Evolutionary conservation across 2,888 invertebrate genomes (phyloP).

Genomic region (Drosophila nr. fundita): DNA sequence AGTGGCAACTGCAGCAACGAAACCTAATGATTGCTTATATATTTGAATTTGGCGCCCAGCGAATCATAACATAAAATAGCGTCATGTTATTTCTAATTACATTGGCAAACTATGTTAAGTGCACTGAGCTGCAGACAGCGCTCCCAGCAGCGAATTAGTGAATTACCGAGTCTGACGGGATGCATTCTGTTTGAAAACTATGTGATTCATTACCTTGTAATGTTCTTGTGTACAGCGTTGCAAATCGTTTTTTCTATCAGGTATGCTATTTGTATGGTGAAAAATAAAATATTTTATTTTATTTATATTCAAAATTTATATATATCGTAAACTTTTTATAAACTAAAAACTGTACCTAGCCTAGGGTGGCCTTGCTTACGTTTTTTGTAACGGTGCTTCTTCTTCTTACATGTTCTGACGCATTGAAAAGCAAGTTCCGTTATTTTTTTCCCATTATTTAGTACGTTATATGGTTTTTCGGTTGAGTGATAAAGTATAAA

Average conservation of each 20-base stretch:
- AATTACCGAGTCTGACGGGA: not conserved
- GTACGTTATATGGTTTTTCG: no score
- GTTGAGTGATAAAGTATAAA: no score
- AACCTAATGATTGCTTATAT: not conserved
- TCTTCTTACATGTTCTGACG: no score
- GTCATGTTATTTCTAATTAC: not conserved
- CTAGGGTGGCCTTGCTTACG: no score
- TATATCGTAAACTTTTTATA: no score
- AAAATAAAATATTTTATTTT: not conserved
- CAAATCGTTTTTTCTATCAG: not conserved
- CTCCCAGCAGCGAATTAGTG: not conserved
- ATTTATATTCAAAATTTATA: no score
- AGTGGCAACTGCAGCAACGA: not conserved
- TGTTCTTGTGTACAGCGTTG: not conserved
- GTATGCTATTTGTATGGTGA: not conserved
- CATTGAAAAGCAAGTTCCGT: no score
- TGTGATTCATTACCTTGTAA: not conserved
- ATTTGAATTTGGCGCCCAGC: not conserved
- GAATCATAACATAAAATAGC: no score
- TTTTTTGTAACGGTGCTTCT: no score
- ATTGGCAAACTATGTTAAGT: not conserved
- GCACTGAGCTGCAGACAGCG: not conserved
- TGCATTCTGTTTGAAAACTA: not conserved
- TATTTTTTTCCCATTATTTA: no score
- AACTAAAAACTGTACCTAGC: fast-evolving